Percentiles rank a stretch among this genome's conserved stretches.
These are phyloP conservation scores for Aleiodes testaceus DNA, from an alignment of 2,888 invertebrate species.

Conservation along the genomic window DNA sequence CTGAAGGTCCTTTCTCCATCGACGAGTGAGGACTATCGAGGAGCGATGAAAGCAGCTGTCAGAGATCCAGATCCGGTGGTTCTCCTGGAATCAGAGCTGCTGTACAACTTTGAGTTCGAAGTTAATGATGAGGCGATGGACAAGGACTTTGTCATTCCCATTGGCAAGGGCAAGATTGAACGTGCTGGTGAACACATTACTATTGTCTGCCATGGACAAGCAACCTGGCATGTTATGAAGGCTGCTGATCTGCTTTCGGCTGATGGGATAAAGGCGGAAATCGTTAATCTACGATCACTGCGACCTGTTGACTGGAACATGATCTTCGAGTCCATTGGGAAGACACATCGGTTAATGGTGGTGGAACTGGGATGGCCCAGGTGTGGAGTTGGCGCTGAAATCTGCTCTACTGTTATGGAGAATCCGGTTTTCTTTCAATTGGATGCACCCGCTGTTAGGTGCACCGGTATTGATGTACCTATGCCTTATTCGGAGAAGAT, in stretches of 20 bases:
- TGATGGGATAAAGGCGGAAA: constrained; percentile 74
- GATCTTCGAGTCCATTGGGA: constrained; percentile 75
- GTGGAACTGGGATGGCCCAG: constrained; percentile 81
- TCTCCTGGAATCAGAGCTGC: constrained; percentile 78
- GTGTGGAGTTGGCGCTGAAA: constrained; percentile 73
- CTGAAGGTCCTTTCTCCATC: constrained; percentile 79
- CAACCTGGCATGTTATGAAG: constrained; percentile 50
- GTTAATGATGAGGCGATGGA: constrained; percentile 57
- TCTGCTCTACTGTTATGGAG: constrained; percentile 57
- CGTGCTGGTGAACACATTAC: constrained; percentile 57
- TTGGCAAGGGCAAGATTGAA: constrained; percentile 60
- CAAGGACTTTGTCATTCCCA: constrained; percentile 56
- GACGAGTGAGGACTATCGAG: constrained; percentile 77
- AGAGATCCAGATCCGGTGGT: constrained; percentile 79
- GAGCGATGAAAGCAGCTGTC: constrained; percentile 78
- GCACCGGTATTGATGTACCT: constrained; percentile 57
- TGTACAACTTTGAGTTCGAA: constrained; percentile 77
- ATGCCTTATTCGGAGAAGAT: constrained; percentile 58
- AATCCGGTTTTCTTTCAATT: constrained; percentile 58
- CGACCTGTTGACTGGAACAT: constrained; percentile 75
- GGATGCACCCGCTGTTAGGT: constrained; percentile 57
- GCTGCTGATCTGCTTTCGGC: constrained; percentile 55
- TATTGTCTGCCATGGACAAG: constrained; percentile 53
- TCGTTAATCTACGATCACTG: constrained; percentile 78
- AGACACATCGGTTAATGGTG: constrained; percentile 78